Base-by-base conservation (phyloP, 2,113 vertebrate species). In the Sterrhoptilus dennistouni region DNA sequence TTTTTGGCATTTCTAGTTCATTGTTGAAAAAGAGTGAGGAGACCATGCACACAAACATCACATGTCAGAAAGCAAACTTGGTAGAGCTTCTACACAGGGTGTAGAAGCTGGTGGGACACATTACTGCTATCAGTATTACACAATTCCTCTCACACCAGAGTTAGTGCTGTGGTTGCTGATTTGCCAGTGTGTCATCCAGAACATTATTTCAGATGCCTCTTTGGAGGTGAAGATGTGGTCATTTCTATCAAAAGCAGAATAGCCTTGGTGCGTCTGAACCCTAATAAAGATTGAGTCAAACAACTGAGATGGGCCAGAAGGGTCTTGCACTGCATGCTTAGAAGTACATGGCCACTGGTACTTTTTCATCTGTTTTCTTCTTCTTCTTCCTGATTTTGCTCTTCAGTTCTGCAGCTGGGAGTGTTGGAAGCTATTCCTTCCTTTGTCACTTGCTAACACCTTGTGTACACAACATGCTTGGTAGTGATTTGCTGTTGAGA, bases 341-440 rank as follows among this genome's bases (percentile, higher is more conserved):
- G 33, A 45, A 8, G 5, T 45, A 22, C 2, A 4, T 0, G 0
- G 31, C 2, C 5, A 14, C 35, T 29, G 9, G 10, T 57, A 21
- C 7, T 11, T 68, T 59, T 59, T 57, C 42, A 35, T 20, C 5
- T 2, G 2, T 14, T 25, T 45, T 74, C 60, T 17, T 53, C 8
- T n/a, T 57, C 23, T 35, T 78, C 25, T 52, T 92, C 11, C 16
- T 31, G 52, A 31, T 61, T 65, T 95, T 82, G 2, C 27, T 82
- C 36, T 64, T 11, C 4, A 60, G 11, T 65, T 87, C 65, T 69
- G 36, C 45, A 35, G 5, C 14, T 36, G 27, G 4, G 14, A 57
- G 6, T 22, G 16, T 4, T 82, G 56, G 21, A 12, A 82, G 2
- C 8, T 36, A 2, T 69, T 69, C 3, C 27, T 47, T 74, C 12